Evolutionary conservation across 2,113 vertebrate species (phyloP).

Genomic region (Probosciger aterrimus): DNA sequence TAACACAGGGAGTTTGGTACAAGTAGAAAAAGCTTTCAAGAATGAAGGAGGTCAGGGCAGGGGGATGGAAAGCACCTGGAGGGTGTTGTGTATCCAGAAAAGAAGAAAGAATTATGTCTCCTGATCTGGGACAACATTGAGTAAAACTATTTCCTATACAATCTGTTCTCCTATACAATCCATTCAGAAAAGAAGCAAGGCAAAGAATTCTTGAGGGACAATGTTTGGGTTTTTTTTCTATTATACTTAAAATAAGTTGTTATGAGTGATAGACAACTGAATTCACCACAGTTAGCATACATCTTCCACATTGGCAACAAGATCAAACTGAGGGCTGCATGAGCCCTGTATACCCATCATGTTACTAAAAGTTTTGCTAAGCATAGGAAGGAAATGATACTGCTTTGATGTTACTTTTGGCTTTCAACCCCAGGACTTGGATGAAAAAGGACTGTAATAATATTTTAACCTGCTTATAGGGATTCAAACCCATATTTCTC

Average conservation of each 20-base stretch:
- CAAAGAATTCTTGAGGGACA: background rate
- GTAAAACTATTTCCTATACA: background rate
- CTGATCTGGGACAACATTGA: background rate
- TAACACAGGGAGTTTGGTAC: background rate
- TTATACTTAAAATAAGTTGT: background rate
- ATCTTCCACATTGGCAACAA: background rate
- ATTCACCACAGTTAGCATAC: background rate
- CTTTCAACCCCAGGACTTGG: background rate
- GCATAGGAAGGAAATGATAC: conserved; percentile 22
- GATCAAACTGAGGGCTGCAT: background rate
- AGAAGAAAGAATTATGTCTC: background rate
- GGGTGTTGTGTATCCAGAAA: background rate
- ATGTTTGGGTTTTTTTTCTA: background rate
- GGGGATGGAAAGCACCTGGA: background rate
- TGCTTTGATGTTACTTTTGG: conserved; percentile 43
- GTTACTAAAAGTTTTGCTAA: conserved; percentile 2
- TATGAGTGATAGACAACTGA: background rate
- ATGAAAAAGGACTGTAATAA: conserved; percentile 27
- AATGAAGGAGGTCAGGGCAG: background rate
- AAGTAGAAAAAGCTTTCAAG: background rate
- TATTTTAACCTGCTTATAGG: conserved; percentile 42
- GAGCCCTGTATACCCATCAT: background rate
- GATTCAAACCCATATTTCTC: background rate
- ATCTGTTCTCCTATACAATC: background rate
- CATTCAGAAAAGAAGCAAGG: background rate